Percentiles rank a stretch among this genome's conserved stretches.
Conservation (phyloP, 1,140 invertebrate species). For the Dermatophagoides farinae region DNA sequence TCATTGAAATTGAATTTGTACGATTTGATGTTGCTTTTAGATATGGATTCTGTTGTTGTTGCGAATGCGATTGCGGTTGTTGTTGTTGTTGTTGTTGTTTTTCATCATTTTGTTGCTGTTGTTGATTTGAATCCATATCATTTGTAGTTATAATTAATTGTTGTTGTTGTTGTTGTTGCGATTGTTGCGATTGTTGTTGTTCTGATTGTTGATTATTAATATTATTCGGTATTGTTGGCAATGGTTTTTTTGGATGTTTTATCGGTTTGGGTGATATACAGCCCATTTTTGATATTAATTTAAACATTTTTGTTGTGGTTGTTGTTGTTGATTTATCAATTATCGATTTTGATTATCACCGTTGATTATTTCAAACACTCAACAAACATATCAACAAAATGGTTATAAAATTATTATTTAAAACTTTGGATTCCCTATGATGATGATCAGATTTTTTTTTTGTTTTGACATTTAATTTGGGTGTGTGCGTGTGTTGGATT, state of each 20-base stretch:
- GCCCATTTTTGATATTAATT: background rate
- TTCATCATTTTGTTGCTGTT: background rate
- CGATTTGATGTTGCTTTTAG: background rate
- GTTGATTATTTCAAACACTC: too few species aligned
- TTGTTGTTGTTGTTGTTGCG: background rate
- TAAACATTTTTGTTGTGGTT: background rate
- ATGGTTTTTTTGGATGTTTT: slow-evolving; percentile 6
- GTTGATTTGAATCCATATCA: background rate
- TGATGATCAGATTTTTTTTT: too few species aligned
- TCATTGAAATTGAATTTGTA: background rate
- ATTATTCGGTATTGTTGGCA: background rate
- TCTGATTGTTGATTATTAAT: background rate
- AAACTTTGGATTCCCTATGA: too few species aligned
- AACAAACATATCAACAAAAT: too few species aligned
- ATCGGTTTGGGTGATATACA: background rate
- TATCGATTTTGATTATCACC: too few species aligned
- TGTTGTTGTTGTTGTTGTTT: background rate
- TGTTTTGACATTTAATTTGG: too few species aligned
- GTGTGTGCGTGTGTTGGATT: too few species aligned
- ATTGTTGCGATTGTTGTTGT: background rate
- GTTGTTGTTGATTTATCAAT: too few species aligned
- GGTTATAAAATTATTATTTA: too few species aligned
- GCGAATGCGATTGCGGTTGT: background rate
- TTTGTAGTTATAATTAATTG: too few species aligned
- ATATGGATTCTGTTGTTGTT: background rate